Evolutionary conservation across 2,113 vertebrate genomes (phyloP).

Genomic region (Barbus barbus): DNA sequence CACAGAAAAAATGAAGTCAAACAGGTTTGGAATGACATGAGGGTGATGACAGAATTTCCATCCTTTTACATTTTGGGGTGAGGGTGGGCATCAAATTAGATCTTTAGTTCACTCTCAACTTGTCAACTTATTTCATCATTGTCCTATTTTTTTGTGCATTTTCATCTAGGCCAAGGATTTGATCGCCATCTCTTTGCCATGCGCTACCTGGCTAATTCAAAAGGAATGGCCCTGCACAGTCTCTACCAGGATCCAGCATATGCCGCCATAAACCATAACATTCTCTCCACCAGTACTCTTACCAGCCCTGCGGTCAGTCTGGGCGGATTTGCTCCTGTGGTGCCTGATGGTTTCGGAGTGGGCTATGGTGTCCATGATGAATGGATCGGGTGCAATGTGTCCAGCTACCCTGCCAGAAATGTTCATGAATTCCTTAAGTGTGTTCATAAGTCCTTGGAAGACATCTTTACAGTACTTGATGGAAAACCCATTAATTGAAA

Average conservation of each 20-base stretch:
- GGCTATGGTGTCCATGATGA: slow-evolving; percentile 86
- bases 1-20: no score
- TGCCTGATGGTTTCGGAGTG: slow-evolving; percentile 89
- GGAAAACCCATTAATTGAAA: slow-evolving; percentile 79
- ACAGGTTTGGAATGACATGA: background rate
- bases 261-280: slow-evolving; percentile 86
- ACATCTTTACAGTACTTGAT: slow-evolving; percentile 88
- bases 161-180: slow-evolving; percentile 89
- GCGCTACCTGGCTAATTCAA: slow-evolving; percentile 77
- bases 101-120: background rate
- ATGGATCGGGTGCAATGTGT: slow-evolving; percentile 91
- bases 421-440: slow-evolving; percentile 86
- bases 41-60: background rate
- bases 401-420: slow-evolving; percentile 84
- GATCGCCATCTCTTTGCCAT: slow-evolving; percentile 92
- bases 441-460: slow-evolving; percentile 85
- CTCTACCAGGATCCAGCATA: slow-evolving; percentile 89
- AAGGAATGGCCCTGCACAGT: slow-evolving; percentile 73
- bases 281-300: slow-evolving; percentile 94
- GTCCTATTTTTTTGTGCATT: background rate
- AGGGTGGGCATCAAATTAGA: background rate
- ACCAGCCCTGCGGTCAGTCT: slow-evolving; percentile 83
- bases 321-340: slow-evolving; percentile 92
- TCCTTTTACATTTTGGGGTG: background rate
- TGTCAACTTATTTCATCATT: background rate